These are phyloP conservation scores for Calliopum simillimum DNA, from an alignment of 2,888 invertebrate species.

Conservation along the genomic window DNA sequence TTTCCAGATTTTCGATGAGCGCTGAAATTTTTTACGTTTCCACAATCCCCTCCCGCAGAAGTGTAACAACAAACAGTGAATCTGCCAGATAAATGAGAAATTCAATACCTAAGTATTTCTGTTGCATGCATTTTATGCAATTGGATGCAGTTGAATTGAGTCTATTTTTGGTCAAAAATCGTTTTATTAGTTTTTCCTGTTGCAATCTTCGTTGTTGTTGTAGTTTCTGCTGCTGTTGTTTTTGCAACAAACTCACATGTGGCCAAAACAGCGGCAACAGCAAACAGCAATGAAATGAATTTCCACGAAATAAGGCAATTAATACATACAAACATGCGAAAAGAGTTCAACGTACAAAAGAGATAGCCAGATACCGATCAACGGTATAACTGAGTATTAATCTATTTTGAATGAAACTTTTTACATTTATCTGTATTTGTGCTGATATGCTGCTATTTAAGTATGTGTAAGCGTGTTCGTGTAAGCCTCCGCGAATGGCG, in stretches of 20 bases:
- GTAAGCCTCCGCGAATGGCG: neutral
- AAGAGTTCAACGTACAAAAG: neutral
- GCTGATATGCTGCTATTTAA: too few species aligned
- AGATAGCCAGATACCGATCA: neutral
- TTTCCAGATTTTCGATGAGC: too few species aligned
- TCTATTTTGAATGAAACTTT: conserved; percentile 30
- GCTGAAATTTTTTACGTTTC: too few species aligned
- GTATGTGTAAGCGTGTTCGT: neutral
- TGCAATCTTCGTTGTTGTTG: neutral
- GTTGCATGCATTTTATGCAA: too few species aligned
- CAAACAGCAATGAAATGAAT: neutral
- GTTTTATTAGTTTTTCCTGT: conserved; percentile 19
- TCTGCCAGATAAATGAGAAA: too few species aligned
- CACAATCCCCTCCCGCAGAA: too few species aligned
- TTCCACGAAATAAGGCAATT: neutral
- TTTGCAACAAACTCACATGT: neutral
- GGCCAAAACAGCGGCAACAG: neutral
- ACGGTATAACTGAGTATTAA: conserved; percentile 15
- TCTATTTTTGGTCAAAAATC: neutral
- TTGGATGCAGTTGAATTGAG: too few species aligned
- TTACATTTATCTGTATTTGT: conserved; percentile 20
- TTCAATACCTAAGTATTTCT: too few species aligned
- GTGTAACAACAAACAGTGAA: too few species aligned
- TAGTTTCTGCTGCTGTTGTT: neutral
- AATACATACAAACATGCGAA: neutral